These are phyloP conservation scores for Leguminivora glycinivorella DNA, from an alignment of 1,140 invertebrate genomes.

Conservation along the genomic window DNA sequence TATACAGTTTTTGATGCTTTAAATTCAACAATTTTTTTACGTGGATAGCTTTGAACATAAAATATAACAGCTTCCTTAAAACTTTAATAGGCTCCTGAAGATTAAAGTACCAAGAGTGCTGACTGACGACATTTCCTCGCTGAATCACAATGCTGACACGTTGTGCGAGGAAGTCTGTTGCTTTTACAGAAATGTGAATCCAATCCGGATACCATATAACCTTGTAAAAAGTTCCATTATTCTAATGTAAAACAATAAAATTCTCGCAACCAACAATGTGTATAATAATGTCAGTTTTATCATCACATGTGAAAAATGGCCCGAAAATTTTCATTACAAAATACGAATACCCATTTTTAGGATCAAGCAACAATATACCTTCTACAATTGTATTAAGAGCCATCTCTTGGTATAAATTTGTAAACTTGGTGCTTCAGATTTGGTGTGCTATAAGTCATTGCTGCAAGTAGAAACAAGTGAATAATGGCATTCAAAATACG, in stretches of 20 bases:
- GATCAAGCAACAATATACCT: background rate
- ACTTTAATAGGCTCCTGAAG: no score
- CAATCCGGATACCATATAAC: background rate
- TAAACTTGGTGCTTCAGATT: slow-evolving; percentile 4
- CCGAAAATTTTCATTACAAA: background rate
- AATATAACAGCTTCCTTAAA: no score
- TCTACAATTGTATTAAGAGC: background rate
- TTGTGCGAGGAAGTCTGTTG: no score
- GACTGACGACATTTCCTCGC: no score
- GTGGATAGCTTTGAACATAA: no score
- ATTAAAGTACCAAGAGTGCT: no score
- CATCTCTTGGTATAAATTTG: background rate
- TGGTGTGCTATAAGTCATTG: slow-evolving; percentile 8
- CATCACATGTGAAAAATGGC: background rate
- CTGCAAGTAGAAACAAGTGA: slow-evolving; percentile 4
- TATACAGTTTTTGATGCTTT: no score
- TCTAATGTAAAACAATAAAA: background rate
- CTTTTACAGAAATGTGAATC: no score
- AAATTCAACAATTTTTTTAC: no score
- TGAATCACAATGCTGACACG: no score
- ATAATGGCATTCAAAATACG: background rate
- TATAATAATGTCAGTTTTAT: background rate
- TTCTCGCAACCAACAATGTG: background rate
- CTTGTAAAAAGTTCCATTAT: background rate
- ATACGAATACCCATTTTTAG: background rate